Evolutionary conservation across 2,888 invertebrate species (phyloP).

Genomic region (Aleiodes alternator): DNA sequence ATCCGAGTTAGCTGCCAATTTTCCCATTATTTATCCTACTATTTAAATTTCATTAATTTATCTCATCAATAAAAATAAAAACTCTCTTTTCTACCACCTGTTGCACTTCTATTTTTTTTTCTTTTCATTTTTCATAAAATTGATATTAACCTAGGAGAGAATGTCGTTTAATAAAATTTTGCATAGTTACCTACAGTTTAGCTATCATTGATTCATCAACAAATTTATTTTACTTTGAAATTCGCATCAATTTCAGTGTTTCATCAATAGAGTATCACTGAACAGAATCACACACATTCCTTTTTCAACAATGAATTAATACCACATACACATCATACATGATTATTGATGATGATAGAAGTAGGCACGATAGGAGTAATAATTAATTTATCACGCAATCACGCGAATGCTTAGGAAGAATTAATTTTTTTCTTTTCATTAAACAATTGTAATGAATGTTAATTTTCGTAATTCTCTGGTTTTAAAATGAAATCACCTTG

Average conservation of each 20-base stretch:
- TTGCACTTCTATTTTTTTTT: constrained; percentile 1
- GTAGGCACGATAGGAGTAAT: constrained; percentile 70
- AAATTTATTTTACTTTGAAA: constrained; percentile 6
- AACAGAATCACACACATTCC: constrained; percentile 44
- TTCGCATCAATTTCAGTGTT: constrained; percentile 4
- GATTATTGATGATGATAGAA: constrained; percentile 63
- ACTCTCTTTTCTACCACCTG: constrained; percentile 34
- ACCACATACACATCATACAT: constrained; percentile 60
- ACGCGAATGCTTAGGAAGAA: constrained; percentile 50
- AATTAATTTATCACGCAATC: constrained; percentile 51
- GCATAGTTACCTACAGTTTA: constrained; percentile 42
- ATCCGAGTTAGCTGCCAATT: constrained; percentile 45
- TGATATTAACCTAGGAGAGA: neutral
- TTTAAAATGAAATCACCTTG: constrained; percentile 4
- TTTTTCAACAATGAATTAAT: constrained; percentile 59
- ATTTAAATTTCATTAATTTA: constrained; percentile 42
- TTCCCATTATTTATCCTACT: constrained; percentile 34
- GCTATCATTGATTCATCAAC: constrained; percentile 26
- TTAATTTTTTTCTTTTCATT: constrained; percentile 45
- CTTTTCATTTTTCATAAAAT: constrained; percentile 18
- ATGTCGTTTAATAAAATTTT: constrained; percentile 42
- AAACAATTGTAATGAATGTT: neutral
- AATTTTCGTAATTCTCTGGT: neutral
- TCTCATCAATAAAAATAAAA: constrained; percentile 50
- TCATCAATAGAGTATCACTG: constrained; percentile 28